phyloP scores from a whole-genome alignment of 2,113 vertebrate genomes.

The Penelope pileata region DNA sequence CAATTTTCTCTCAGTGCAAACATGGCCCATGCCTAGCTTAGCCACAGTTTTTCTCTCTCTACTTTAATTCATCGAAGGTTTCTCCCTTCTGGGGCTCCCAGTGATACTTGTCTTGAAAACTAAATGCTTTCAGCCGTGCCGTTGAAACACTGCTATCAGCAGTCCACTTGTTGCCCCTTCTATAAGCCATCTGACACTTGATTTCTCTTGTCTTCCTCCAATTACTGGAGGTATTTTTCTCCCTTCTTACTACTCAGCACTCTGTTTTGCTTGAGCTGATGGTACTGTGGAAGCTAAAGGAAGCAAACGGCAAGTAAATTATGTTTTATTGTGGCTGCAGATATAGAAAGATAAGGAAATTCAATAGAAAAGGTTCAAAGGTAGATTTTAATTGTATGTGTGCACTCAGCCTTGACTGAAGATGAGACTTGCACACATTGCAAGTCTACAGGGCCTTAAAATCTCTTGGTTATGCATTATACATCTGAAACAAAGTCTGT shows the following conservation, averaged over 20 bases:
- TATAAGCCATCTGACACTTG: neutral
- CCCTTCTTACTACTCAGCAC: neutral
- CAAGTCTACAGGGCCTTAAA: neutral
- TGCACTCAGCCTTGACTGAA: neutral
- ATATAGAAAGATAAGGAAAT: conserved; percentile 28
- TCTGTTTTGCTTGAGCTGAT: neutral
- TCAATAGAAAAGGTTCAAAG: conserved; percentile 51
- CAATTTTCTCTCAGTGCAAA: neutral
- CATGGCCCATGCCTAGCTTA: neutral
- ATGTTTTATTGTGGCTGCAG: neutral
- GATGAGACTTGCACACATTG: neutral
- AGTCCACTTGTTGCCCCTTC: neutral
- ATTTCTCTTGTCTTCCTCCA: neutral
- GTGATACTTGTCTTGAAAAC: neutral
- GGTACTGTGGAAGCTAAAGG: neutral
- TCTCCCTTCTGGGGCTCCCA: neutral
- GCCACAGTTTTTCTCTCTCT: neutral
- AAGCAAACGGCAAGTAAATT: neutral
- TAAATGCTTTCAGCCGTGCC: neutral
- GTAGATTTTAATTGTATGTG: neutral
- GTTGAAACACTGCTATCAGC: neutral
- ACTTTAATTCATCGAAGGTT: neutral
- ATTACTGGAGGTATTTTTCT: neutral
- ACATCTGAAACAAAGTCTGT: neutral
- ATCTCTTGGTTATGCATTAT: neutral